Conservation (phyloP, 2,888 invertebrate species). For the Pherbina coryleti region DNA sequence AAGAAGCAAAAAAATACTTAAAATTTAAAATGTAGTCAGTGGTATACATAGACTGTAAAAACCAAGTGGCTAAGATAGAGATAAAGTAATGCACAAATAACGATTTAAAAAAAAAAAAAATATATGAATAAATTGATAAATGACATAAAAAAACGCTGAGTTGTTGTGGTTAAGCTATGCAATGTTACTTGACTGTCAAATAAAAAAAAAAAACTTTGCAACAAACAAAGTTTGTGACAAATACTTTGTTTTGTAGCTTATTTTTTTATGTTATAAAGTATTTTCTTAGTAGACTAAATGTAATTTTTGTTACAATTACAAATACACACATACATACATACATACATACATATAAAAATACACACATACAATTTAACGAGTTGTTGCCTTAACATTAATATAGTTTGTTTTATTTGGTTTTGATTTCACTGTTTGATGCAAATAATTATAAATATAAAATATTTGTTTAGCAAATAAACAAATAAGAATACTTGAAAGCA, state of each 20-base stretch:
- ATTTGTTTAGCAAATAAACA: background rate
- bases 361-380: too few relatives aligned
- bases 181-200: too few relatives aligned
- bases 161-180: too few relatives aligned
- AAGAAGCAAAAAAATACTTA: background rate
- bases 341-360: too few relatives aligned
- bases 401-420: slow-evolving; percentile 1
- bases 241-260: slow-evolving; percentile 23
- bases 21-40: background rate
- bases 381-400: too few relatives aligned
- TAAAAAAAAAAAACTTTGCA: background rate
- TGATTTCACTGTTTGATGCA: slow-evolving; percentile 12
- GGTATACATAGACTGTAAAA: too few relatives aligned
- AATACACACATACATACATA: too few relatives aligned
- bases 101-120: background rate
- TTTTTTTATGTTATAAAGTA: background rate
- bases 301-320: background rate
- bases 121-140: too few relatives aligned
- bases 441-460: background rate
- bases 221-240: slow-evolving; percentile 8
- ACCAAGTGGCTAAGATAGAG: background rate
- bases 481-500: too few relatives aligned
- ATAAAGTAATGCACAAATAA: background rate
- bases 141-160: too few relatives aligned
- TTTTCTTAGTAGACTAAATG: slow-evolving; percentile 14